Base-by-base conservation (phyloP, 1,140 invertebrate genomes). In the Amyelois transitella region DNA sequence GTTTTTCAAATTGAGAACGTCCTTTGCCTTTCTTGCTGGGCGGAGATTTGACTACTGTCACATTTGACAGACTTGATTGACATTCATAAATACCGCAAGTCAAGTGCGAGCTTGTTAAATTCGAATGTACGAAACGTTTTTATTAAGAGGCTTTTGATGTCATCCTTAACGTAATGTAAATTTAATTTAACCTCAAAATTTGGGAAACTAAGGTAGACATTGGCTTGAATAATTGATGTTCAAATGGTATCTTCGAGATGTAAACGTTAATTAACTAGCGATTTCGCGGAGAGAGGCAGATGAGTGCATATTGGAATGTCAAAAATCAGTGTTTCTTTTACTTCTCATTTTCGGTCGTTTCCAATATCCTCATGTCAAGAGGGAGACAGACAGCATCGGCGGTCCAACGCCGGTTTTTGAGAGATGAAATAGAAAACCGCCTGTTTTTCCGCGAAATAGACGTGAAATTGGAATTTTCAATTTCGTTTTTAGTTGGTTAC, bases 251-350 rank as follows among this genome's bases (percentile, higher is more conserved):
- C 52, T 55, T 52, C 48, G 52, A 53, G 53, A 47, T 54, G 51
- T 19, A 12, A 19, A 12, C 45, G 75, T 84, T 84, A 86, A 86
- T 86, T 82, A 81, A 80, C 66, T 66, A 62, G 55, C 60, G 58
- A 69, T 60, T 67, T 69, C 71, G 71, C 58, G 52, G 53, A 59
- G 65, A 62, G 66, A 55, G 62, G 64, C 58, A 73, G 82, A 80
- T 81, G 84, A 87, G 81, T 86, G 84, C 79, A 87, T 87, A 87
- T 86, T 84, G 82, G 79, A 86, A 84, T 63, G 84, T 87, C 84
- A 83, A 81, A 83, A 77, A 76, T 79, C 74, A 68, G 69, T 73
- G 77, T 87, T 85, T 81, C 83, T 87, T 87, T 87, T 85, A 61
- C 77, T 78, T 80, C 72, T 82, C 77, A 85, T 85, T 86, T 83